phyloP scores from a whole-genome alignment of 2,888 invertebrate genomes.

The Cepaea hortensis region DNA sequence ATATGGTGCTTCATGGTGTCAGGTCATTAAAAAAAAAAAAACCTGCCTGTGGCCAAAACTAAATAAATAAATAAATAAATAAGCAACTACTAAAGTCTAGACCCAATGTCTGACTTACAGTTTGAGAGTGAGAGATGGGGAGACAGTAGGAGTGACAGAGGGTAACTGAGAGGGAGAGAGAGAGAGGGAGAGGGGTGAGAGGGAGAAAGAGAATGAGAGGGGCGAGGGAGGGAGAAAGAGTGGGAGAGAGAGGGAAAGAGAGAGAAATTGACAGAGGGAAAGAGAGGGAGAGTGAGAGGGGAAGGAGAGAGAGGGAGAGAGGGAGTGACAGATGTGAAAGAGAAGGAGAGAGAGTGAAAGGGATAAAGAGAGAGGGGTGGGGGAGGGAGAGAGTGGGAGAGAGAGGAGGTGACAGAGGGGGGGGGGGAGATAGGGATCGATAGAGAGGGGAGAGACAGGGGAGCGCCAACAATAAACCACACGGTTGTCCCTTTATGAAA shows the following conservation, averaged over 20 bases:
- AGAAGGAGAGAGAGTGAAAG: background rate
- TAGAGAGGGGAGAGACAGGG: background rate
- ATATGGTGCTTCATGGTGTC: too few species aligned
- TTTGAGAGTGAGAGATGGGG: background rate
- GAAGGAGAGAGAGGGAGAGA: too few species aligned
- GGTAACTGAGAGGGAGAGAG: background rate
- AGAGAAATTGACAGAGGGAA: too few species aligned
- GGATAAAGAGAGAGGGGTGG: constrained; percentile 2
- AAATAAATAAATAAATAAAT: too few species aligned
- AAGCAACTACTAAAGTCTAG: too few species aligned
- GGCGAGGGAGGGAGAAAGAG: too few species aligned
- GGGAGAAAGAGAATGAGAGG: background rate
- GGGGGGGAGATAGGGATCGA: background rate
- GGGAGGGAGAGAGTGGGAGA: constrained; percentile 2
- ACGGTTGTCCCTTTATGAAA: background rate
- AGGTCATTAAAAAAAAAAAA: too few species aligned
- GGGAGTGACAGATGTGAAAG: background rate
- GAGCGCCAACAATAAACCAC: background rate
- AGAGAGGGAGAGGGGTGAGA: background rate
- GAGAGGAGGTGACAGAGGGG: background rate
- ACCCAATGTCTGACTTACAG: too few species aligned
- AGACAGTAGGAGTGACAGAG: background rate
- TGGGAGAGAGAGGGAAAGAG: too few species aligned
- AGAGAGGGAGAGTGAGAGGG: too few species aligned
- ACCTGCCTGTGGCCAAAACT: too few species aligned